Base-by-base conservation (phyloP, 2,888 invertebrate species). In the Amphipyra tragopoginis region DNA sequence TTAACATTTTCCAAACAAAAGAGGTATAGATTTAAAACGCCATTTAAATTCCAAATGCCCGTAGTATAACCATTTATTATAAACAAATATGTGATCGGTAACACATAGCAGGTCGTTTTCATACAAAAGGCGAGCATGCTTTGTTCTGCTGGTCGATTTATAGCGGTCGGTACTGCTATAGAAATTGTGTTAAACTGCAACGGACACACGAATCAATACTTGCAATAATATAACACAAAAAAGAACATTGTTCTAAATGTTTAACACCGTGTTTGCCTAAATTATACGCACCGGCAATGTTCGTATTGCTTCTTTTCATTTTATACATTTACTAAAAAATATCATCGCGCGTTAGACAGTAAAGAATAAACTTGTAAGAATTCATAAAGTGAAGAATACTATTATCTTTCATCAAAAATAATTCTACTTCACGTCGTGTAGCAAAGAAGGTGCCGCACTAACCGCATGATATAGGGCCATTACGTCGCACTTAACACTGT, bases 91-190 rank as follows among this genome's bases (percentile, higher is more conserved):
- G 82, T 83, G 86, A 85, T 86, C 79, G 80, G 83, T 79, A 85
- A 84, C 84, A 86, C 88, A 84, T 86, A 88, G 85, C 88, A 82
- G 86, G 82, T 83, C 85, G 85, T 87, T 87, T 88, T 86, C 80
- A 76, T 80, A 89, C 88, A 91, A 91, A 87, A 83, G 86, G 75
- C 68, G 77, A 64, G 75, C 78, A 69, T 76, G 81, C 80, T 86
- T 90, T 90, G 88, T 89, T 89, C 86, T 81, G 70, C 74, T 68
- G 69, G 69, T 77, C 79, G 81, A 91, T 91, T 92, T 90, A 92
- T 90, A 70, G 86, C 49, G 21, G 51, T 49, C 67, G 68, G 62
- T 63, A 44, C 66, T 72, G 63, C 71, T 69, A 65, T 80, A 65
- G 55, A 64, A 50, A 58, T 43, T 52, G 51, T 69, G 53, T 75